Conservation (phyloP, 2,888 invertebrate genomes). For the Dorcus hopei region DNA sequence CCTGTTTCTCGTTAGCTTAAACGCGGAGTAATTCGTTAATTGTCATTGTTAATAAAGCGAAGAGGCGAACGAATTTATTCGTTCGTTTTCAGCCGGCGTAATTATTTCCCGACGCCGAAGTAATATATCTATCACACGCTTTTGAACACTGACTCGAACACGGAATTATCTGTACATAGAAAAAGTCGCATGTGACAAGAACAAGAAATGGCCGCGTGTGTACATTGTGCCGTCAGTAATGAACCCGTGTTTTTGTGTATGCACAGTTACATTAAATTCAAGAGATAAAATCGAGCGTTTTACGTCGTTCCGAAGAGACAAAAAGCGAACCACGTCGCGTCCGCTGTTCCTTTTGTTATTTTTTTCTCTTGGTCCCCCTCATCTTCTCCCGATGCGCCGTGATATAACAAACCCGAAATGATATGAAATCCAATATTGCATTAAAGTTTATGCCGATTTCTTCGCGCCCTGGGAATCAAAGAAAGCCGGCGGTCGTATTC, state of each 20-base stretch:
- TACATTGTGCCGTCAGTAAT: conserved; percentile 34
- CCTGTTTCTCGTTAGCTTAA: background rate
- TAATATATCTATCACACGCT: conserved; percentile 20
- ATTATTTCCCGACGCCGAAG: conserved; percentile 17
- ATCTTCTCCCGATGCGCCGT: background rate
- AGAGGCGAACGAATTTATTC: conserved; percentile 4
- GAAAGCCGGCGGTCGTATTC: background rate
- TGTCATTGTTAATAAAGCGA: conserved; percentile 12
- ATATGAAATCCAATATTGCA: background rate
- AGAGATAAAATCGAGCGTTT: conserved; percentile 30
- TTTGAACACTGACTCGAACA: conserved; percentile 15
- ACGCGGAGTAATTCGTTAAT: conserved; percentile 11
- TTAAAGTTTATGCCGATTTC: background rate
- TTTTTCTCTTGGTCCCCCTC: background rate
- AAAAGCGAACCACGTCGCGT: conserved; percentile 4
- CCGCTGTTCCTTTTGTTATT: background rate
- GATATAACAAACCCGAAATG: background rate
- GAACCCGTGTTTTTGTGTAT: conserved; percentile 34
- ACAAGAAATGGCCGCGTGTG: conserved; percentile 30
- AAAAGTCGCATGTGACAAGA: conserved; percentile 26
- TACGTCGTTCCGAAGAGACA: conserved; percentile 15
- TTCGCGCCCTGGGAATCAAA: too few species aligned
- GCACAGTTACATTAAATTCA: conserved; percentile 32
- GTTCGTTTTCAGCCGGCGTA: conserved; percentile 9
- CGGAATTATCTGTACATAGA: conserved; percentile 14